These are phyloP conservation scores for Enteromius argenteus DNA, from an alignment of 2,797 vertebrate species.

Conservation along the genomic window DNA sequence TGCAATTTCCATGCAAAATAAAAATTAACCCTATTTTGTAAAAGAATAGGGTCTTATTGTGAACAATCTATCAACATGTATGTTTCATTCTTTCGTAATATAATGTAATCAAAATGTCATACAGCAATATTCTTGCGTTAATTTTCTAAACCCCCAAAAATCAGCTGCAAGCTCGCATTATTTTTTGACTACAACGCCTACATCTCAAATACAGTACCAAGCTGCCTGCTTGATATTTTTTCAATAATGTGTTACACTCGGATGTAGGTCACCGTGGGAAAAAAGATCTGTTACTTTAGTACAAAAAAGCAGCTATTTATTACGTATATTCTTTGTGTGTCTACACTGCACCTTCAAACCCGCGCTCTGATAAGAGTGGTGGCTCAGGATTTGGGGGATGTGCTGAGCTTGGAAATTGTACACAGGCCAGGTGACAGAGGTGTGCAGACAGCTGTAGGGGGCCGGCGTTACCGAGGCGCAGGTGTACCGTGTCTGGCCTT, in stretches of 20 bases:
- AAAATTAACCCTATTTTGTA: not conserved
- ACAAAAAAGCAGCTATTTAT: not conserved
- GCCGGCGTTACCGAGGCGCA: slow-evolving; percentile 70
- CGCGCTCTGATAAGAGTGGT: not conserved
- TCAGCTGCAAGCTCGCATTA: not conserved
- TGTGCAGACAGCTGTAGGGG: slow-evolving; percentile 48
- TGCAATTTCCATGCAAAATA: not conserved
- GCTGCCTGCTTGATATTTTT: not conserved
- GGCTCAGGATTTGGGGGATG: not conserved
- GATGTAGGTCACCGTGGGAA: not conserved
- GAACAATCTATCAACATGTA: not conserved
- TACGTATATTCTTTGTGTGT: not conserved
- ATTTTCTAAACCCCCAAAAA: not conserved
- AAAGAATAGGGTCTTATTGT: not conserved
- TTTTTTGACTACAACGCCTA: not conserved
- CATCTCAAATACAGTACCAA: not conserved
- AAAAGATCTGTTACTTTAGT: not conserved
- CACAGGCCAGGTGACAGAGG: slow-evolving; percentile 40
- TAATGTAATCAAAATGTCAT: not conserved
- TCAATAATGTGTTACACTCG: not conserved
- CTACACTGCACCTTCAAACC: not conserved
- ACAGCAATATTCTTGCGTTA: not conserved
- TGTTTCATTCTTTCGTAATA: not conserved
- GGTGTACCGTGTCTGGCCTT: slow-evolving; percentile 73
- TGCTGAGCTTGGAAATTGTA: not conserved